Percentiles rank a stretch among this genome's conserved stretches.
Conservation (phyloP, 2,888 invertebrate genomes). For the Drosophila fungiperda region DNA sequence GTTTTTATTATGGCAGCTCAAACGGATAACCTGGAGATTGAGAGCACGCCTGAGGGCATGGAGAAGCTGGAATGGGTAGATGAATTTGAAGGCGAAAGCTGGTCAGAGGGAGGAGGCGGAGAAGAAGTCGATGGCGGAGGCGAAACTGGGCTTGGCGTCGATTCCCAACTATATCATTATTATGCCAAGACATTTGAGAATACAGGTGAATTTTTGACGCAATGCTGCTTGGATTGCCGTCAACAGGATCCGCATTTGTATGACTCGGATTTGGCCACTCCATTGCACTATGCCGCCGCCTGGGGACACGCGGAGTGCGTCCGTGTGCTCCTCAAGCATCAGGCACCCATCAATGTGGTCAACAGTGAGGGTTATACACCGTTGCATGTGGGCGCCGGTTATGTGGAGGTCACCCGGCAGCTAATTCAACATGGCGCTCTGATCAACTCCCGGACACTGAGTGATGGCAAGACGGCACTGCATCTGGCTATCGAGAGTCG, state of each 20-base stretch:
- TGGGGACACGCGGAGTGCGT: constrained; percentile 88
- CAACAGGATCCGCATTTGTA: constrained; percentile 82
- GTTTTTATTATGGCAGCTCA: constrained; percentile 47
- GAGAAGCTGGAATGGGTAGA: constrained; percentile 92
- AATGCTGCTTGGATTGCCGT: constrained; percentile 82
- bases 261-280: constrained; percentile 86
- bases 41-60: constrained; percentile 87
- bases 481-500: constrained; percentile 88
- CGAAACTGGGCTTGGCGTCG: constrained; percentile 73
- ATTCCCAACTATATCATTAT: constrained; percentile 87
- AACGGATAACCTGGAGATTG: constrained; percentile 79
- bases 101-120: constrained; percentile 26
- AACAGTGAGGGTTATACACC: constrained; percentile 89
- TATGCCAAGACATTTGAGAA: constrained; percentile 91
- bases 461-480: constrained; percentile 87
- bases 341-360: constrained; percentile 87
- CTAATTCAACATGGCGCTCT: constrained; percentile 87
- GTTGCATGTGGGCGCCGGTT: constrained; percentile 89
- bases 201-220: constrained; percentile 86
- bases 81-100: constrained; percentile 87
- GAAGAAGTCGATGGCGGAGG: not conserved
- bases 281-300: constrained; percentile 91
- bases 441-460: constrained; percentile 87
- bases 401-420: constrained; percentile 86
- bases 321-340: constrained; percentile 87